These are phyloP conservation scores for Sycophila texana DNA, from an alignment of 2,888 invertebrate genomes.

Conservation along the genomic window DNA sequence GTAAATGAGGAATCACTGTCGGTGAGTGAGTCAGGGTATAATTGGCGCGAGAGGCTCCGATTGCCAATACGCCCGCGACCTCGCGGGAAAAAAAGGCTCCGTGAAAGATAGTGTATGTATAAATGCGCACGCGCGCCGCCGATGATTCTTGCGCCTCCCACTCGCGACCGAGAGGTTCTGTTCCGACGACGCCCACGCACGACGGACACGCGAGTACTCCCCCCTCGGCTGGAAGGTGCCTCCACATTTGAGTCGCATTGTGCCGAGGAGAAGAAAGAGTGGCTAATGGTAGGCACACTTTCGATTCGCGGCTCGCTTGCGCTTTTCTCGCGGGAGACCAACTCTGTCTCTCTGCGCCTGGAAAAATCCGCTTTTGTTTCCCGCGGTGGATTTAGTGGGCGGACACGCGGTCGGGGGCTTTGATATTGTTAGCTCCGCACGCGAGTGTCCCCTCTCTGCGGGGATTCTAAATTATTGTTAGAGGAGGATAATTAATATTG, in stretches of 20 bases:
- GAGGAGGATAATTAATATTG: too few relatives aligned
- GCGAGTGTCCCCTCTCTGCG: too few relatives aligned
- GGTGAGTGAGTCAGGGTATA: slow-evolving; percentile 41
- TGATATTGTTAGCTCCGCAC: too few relatives aligned
- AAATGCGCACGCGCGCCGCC: background rate
- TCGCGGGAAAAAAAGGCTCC: background rate
- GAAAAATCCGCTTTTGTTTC: background rate
- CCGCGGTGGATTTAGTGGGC: too few relatives aligned
- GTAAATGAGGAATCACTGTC: slow-evolving; percentile 43
- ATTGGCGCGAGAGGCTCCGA: slow-evolving; percentile 23
- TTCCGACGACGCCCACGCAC: slow-evolving; percentile 37
- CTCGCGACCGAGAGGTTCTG: background rate
- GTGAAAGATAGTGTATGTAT: background rate
- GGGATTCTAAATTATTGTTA: too few relatives aligned
- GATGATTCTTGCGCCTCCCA: slow-evolving; percentile 19
- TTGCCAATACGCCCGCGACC: background rate
- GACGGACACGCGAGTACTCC: slow-evolving; percentile 18
- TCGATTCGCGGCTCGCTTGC: slow-evolving; percentile 19
- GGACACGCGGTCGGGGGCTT: too few relatives aligned
- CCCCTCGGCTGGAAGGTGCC: slow-evolving; percentile 6
- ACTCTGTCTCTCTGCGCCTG: background rate
- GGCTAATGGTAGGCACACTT: slow-evolving; percentile 40
- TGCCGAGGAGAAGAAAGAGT: background rate
- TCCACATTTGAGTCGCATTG: slow-evolving; percentile 28
- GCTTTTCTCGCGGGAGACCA: background rate